A percentile compares a stretch with the other conserved stretches of the same genome.
Evolutionary conservation across 2,888 invertebrate species (phyloP).

Genomic region (Pycnomerus fuliginosus): DNA sequence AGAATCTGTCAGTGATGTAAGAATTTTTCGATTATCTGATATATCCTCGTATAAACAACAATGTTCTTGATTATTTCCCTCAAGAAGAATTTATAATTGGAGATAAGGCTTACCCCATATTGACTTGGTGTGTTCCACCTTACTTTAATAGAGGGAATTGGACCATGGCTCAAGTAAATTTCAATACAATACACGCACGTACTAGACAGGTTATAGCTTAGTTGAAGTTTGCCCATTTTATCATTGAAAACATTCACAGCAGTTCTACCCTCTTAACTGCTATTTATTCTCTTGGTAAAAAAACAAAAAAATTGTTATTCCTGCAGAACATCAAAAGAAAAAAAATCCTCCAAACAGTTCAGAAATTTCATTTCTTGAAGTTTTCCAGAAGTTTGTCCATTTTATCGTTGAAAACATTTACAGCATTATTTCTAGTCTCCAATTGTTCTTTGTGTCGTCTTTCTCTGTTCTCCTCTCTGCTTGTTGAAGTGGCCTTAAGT

Average conservation of each 20-base stretch:
- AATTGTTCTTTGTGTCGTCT: not conserved
- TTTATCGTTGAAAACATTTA: not conserved
- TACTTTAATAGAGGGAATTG: conserved; percentile 22
- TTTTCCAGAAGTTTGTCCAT: not conserved
- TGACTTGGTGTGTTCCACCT: conserved; percentile 26
- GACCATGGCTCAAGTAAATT: conserved; percentile 2
- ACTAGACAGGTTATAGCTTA: too few relatives aligned
- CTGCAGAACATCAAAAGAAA: too few relatives aligned
- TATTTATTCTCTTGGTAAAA: too few relatives aligned
- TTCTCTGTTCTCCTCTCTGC: not conserved
- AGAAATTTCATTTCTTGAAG: too few relatives aligned
- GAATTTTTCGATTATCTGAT: conserved; percentile 34
- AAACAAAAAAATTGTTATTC: too few relatives aligned
- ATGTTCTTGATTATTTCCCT: conserved; percentile 12
- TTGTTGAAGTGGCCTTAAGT: too few relatives aligned
- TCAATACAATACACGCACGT: conserved; percentile 25
- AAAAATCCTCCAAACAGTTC: too few relatives aligned
- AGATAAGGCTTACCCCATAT: conserved; percentile 33
- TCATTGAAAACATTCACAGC: too few relatives aligned
- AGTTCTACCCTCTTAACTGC: too few relatives aligned
- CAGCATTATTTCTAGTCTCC: not conserved
- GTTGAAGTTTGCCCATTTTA: too few relatives aligned
- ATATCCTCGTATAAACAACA: conserved; percentile 14
- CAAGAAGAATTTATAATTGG: conserved; percentile 29
- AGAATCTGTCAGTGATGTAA: conserved; percentile 29